Base-by-base conservation (phyloP, 2,888 invertebrate species). In the Isoperla grammatica region DNA sequence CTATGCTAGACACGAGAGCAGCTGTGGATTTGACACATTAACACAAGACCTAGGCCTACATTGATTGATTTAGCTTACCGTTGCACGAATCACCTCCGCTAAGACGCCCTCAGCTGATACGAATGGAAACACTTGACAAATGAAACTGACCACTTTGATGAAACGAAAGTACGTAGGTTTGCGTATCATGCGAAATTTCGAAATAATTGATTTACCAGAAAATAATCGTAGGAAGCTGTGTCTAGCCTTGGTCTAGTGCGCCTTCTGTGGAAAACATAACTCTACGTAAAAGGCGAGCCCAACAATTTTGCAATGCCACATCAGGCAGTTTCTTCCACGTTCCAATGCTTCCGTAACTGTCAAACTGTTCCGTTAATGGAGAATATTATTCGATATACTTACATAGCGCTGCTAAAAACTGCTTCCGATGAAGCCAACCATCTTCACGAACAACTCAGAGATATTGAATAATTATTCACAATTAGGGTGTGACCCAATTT, bases 401-500 rank as follows among this genome's bases (percentile, higher is more conserved):
- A 45, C 45, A 45, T 15, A 17, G n/a, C 40, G 15, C 1, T 29
- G 39, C 37, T 40, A 2, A 3, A 15, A 39, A 19, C 42, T 20
- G 40, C 19, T 29, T 29, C 29, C 37, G 20, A 40, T 22, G 40
- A 48, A 19, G 57, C 42, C 20, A 46, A 49, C 23, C 19, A 39
- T 39, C 48, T 50, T 50, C 49, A 19, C 22, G 39, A 49, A 37
- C n/a, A 3, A 40, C 17, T 46, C n/a, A 29, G 17, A 22, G 29
- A 8, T 35, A 45, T 15, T 23, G 46, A 39, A 6, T 48, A 61
- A 48, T 29, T 42, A 54, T 35, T 53, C 48, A 12, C 13, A 63
- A 64, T 56, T 56, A 65, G 67, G 69, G 69, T 69, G 68, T 70
- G 70, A 69, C 70, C 69, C 63, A 69, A 60, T 69, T 69, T 67